Evolutionary conservation across 2,797 vertebrate genomes (phyloP).

Genomic region (Sebastes hopkinsi): DNA sequence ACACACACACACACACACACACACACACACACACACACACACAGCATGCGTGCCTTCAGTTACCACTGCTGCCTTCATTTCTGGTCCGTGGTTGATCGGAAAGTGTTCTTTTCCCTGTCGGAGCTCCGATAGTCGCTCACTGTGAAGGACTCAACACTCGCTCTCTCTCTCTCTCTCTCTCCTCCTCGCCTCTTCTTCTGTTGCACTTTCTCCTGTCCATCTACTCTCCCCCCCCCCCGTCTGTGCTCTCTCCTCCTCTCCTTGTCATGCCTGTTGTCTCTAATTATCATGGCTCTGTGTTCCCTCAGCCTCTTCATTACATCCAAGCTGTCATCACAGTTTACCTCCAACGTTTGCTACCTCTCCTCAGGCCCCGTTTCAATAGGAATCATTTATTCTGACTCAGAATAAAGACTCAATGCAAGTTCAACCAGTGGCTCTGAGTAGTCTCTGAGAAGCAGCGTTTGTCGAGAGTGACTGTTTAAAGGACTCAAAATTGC

Average conservation of each 20-base stretch:
- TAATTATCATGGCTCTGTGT: constrained; percentile 66
- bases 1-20: constrained; percentile 1
- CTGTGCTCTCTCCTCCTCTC: constrained; percentile 16
- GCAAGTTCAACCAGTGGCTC: constrained; percentile 25
- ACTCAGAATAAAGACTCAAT: constrained; percentile 13
- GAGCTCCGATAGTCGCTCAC: constrained; percentile 44
- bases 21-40: constrained; percentile 14
- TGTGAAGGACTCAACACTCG: constrained; percentile 43
- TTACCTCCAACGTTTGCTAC: constrained; percentile 62
- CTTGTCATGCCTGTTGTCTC: constrained; percentile 61
- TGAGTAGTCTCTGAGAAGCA: neutral
- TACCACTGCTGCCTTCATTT: constrained; percentile 41
- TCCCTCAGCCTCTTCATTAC: constrained; percentile 70
- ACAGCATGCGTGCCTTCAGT: constrained; percentile 10
- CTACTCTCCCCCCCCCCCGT: neutral
- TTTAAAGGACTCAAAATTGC: neutral
- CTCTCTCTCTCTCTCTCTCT: constrained; percentile 8
- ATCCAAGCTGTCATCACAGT: constrained; percentile 68
- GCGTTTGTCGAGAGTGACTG: neutral
- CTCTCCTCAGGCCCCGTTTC: constrained; percentile 46
- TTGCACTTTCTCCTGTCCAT: constrained; percentile 46
- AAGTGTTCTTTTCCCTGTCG: constrained; percentile 59
- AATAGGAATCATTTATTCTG: constrained; percentile 50
- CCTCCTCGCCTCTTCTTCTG: constrained; percentile 13
- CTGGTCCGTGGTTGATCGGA: constrained; percentile 32